Conservation (phyloP, 2,888 invertebrate genomes). For the Caenorhabditis auriculariae region DNA sequence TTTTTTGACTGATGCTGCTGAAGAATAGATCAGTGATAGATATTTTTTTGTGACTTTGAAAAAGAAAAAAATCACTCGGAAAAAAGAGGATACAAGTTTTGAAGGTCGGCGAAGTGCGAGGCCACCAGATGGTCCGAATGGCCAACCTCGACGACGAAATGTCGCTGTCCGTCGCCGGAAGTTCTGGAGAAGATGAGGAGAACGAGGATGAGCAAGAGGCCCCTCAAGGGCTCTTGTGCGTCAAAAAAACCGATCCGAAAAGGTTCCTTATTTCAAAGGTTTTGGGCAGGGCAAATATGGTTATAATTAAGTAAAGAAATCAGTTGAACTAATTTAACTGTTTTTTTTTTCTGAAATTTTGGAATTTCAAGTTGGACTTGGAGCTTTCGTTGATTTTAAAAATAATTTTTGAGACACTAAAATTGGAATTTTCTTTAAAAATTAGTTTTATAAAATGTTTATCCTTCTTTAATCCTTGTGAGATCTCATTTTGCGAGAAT, state of each 20-base stretch:
- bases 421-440: too few relatives aligned
- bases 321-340: background rate
- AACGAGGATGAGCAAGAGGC: conserved; percentile 38
- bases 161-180: conserved; percentile 50
- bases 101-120: conserved; percentile 52
- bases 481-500: too few relatives aligned
- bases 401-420: too few relatives aligned
- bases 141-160: conserved; percentile 62
- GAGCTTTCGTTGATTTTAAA: too few relatives aligned
- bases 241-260: background rate
- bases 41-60: background rate
- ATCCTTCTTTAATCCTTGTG: too few relatives aligned
- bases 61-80: background rate
- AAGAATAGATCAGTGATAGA: background rate
- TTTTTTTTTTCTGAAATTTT: background rate
- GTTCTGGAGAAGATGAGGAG: conserved; percentile 38
- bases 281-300: too few relatives aligned
- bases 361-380: too few relatives aligned
- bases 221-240: too few relatives aligned
- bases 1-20: background rate
- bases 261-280: too few relatives aligned
- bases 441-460: too few relatives aligned
- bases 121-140: conserved; percentile 52
- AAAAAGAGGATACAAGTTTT: background rate
- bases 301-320: background rate